A percentile compares a stretch with the other conserved stretches of the same genome.
Conservation (phyloP, 2,797 vertebrate genomes). For the Enteromius paludinosus region DNA sequence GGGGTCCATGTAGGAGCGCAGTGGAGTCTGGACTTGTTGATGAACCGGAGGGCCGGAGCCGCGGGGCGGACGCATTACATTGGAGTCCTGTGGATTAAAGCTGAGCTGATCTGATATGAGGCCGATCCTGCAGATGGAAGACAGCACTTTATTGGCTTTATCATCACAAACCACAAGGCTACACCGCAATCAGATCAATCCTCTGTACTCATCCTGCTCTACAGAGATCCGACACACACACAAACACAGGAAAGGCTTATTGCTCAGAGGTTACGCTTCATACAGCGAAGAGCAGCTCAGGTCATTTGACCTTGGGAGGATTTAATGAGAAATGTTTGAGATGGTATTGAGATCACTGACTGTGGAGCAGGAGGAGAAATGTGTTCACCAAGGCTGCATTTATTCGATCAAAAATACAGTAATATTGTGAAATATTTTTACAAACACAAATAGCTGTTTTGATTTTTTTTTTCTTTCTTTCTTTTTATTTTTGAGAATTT, state of each 20-base stretch:
- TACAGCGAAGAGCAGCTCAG: not conserved
- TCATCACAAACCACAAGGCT: constrained; percentile 8
- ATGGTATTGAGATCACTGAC: not conserved
- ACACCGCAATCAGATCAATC: constrained; percentile 35
- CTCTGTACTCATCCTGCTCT: not conserved
- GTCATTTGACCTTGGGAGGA: not conserved
- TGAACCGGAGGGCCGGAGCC: not conserved
- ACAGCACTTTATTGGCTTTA: constrained; percentile 24
- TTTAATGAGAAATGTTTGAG: not conserved
- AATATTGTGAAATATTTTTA: not conserved
- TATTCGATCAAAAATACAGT: not conserved
- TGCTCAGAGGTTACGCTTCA: not conserved
- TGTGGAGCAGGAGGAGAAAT: not conserved
- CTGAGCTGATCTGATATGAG: constrained; percentile 25
- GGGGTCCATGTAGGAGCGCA: not conserved
- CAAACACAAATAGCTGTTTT: not conserved
- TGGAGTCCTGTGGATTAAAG: constrained; percentile 25
- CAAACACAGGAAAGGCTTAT: not conserved
- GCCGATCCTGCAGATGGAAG: not conserved
- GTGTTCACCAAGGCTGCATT: not conserved
- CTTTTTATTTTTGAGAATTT: too few relatives aligned
- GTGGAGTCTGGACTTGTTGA: not conserved
- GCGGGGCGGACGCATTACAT: not conserved
- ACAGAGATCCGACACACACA: not conserved
- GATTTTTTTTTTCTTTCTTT: too few relatives aligned